phyloP scores from a whole-genome alignment of 2,797 vertebrate species.

The Chelon auratus region DNA sequence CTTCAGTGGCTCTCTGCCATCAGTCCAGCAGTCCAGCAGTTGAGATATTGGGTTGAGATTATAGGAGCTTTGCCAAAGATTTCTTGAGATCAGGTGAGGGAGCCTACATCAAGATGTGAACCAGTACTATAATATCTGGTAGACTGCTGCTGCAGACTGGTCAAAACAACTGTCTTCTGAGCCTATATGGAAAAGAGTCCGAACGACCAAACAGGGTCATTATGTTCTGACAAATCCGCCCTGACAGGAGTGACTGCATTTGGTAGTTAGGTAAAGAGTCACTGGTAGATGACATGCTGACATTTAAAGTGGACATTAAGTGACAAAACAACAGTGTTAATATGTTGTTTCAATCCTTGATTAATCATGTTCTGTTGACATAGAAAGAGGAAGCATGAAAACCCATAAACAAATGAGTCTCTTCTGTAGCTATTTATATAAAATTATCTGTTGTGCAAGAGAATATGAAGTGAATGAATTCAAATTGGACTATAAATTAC shows the following conservation, averaged over 20 bases:
- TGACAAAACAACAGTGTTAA: background rate
- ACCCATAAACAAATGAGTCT: too few relatives aligned
- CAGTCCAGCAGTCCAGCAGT: slow-evolving; percentile 66
- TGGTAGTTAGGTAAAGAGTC: background rate
- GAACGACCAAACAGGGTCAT: slow-evolving; percentile 13
- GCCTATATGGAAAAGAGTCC: slow-evolving; percentile 14
- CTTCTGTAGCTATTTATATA: too few relatives aligned
- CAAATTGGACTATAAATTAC: too few relatives aligned
- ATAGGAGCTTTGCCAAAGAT: slow-evolving; percentile 65
- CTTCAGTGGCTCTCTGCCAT: slow-evolving; percentile 65
- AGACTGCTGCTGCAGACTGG: slow-evolving; percentile 19
- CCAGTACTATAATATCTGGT: slow-evolving; percentile 45
- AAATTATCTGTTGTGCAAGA: too few relatives aligned
- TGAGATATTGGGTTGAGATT: slow-evolving; percentile 62
- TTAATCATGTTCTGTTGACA: too few relatives aligned
- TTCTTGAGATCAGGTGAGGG: slow-evolving; percentile 65
- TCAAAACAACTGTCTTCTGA: slow-evolving; percentile 31
- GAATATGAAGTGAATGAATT: too few relatives aligned
- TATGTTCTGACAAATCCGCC: background rate
- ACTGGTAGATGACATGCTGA: background rate
- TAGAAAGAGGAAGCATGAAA: too few relatives aligned
- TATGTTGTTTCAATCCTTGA: background rate
- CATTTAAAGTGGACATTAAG: background rate
- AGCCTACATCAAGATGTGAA: slow-evolving; percentile 55
- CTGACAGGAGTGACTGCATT: background rate